These are phyloP conservation scores for Camelus dromedarius DNA, from an alignment of 2,113 vertebrate genomes.

Conservation along the genomic window DNA sequence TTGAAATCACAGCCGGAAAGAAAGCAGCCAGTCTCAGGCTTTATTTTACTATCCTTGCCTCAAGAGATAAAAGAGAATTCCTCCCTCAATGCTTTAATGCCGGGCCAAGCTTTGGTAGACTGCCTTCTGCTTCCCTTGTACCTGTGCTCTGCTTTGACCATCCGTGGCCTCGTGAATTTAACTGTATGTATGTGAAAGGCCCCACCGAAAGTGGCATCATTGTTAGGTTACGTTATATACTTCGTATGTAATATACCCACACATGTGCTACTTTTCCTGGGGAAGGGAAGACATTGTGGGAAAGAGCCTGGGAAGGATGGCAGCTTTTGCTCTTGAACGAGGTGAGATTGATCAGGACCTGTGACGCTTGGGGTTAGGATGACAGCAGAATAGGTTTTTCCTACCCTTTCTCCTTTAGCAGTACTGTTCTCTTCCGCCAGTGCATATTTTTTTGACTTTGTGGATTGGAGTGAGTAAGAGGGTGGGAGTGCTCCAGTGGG, in stretches of 20 bases:
- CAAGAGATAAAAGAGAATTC: background rate
- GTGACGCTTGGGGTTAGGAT: background rate
- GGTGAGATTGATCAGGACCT: background rate
- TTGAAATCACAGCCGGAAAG: background rate
- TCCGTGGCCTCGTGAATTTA: background rate
- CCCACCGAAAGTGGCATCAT: background rate
- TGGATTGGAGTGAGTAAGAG: background rate
- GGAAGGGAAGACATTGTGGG: background rate
- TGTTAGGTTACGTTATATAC: background rate
- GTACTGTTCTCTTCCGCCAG: background rate
- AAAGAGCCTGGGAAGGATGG: background rate
- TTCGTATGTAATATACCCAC: background rate
- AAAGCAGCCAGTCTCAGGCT: background rate
- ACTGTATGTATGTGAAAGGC: background rate
- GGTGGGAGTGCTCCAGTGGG: background rate
- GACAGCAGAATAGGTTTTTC: background rate
- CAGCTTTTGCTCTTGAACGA: slow-evolving; percentile 9
- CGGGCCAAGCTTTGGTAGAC: background rate
- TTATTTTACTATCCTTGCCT: background rate
- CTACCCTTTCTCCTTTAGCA: background rate
- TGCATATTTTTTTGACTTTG: background rate
- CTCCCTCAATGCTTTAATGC: background rate
- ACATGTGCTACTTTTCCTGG: background rate
- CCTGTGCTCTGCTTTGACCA: background rate
- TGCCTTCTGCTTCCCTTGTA: background rate